Conservation (phyloP, 2,888 invertebrate genomes). For the Folsomia manolachei region DNA sequence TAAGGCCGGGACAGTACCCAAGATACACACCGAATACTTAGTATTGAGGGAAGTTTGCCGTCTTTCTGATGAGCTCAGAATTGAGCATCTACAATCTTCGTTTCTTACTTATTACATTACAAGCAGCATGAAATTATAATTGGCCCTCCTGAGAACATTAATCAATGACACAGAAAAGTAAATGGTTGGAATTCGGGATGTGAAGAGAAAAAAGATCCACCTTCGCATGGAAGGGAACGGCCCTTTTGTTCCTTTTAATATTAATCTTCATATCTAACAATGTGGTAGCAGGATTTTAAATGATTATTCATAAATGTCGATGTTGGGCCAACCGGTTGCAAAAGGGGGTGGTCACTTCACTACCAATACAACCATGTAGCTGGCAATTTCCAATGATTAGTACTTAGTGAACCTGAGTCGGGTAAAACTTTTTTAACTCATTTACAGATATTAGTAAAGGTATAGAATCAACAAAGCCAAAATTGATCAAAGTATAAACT, state of each 20-base stretch:
- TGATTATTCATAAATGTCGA: neutral
- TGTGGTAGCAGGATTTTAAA: neutral
- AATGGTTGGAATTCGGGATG: neutral
- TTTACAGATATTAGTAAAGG: no score
- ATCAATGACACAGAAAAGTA: conserved; percentile 10
- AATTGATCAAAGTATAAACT: no score
- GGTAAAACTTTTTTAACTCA: neutral
- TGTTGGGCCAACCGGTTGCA: neutral
- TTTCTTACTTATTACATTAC: neutral
- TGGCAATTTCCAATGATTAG: neutral
- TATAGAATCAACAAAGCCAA: no score
- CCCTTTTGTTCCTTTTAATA: neutral
- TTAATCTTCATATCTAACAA: neutral
- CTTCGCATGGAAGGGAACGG: neutral
- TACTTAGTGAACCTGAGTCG: no score
- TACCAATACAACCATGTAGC: no score
- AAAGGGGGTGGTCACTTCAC: neutral
- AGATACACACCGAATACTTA: no score
- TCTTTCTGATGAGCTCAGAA: no score
- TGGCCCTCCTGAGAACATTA: neutral
- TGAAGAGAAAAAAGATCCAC: neutral
- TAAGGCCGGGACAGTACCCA: neutral
- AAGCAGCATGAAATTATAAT: conserved; percentile 6
- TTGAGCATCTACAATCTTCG: no score
- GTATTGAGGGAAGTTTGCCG: no score